phyloP scores from a whole-genome alignment of 2,797 vertebrate genomes.

The Naso thynnoides region DNA sequence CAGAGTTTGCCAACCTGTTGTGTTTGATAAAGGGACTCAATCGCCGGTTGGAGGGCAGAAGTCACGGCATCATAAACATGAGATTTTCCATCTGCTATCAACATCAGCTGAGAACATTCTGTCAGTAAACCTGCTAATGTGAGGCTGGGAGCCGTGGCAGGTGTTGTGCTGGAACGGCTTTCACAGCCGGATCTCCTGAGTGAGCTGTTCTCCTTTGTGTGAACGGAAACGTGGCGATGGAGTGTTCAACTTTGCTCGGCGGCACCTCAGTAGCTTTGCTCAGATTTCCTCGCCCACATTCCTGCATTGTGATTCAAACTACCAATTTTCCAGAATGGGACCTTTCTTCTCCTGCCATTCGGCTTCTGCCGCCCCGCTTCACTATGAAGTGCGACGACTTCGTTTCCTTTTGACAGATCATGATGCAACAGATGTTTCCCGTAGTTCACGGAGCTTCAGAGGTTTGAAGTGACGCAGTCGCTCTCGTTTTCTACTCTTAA shows the following conservation, averaged over 20 bases:
- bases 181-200: neutral
- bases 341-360: slow-evolving; percentile 26
- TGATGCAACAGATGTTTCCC: slow-evolving; percentile 26
- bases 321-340: neutral
- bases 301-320: neutral
- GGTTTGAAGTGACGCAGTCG: slow-evolving; percentile 26
- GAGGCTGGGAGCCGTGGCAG: slow-evolving; percentile 1
- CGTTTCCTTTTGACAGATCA: slow-evolving; percentile 22
- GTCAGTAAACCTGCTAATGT: neutral
- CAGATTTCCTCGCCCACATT: neutral
- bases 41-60: too few relatives aligned
- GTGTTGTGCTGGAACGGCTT: neutral
- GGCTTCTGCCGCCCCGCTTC: neutral
- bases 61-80: neutral
- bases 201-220: neutral
- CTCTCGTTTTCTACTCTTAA: slow-evolving; percentile 32
- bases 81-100: slow-evolving; percentile 5
- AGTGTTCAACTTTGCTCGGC: neutral
- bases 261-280: slow-evolving; percentile 1
- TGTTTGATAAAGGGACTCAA: too few relatives aligned
- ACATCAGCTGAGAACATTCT: neutral
- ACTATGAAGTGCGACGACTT: slow-evolving; percentile 23
- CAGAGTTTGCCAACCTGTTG: too few relatives aligned
- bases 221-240: neutral
- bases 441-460: slow-evolving; percentile 38